Base-by-base conservation (phyloP, 2,797 vertebrate genomes). In the Crax fasciolata region DNA sequence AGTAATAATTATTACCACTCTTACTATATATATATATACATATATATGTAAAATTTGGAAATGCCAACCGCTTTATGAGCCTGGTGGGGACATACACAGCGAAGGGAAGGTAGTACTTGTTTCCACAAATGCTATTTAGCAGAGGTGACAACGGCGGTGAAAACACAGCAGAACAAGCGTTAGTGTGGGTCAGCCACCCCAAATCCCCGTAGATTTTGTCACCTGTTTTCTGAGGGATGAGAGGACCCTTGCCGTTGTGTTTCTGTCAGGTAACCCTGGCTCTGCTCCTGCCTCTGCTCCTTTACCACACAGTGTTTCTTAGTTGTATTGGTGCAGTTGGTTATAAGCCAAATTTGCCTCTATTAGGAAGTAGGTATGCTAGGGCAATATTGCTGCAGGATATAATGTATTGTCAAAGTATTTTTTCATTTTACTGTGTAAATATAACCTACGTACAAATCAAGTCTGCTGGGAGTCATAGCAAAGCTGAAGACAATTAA, bases 401-500 rank as follows among this genome's bases (percentile, higher is more conserved):
- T 82, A 52, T 24, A 67, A 63, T 46, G 11, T 61, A 13, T 83
- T 77, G 62, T 44, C 49, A 62, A 91, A 65, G n/a, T 39, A 1
- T 16, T 24, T 16, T 75, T 75, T 92, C 28, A n/a, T 85, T 93
- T 77, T 71, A 8, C 48, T 66, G 28, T 61, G 62, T 61, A 94
- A 83, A 77, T 75, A 61, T 81, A 83, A 61, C 30, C 35, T 70
- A 73, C 7, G 5, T 73, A 30, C 15, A 81, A 72, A 51, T 89
- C 68, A 79, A 82, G 27, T 54, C 59, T 89, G 4, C 16, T 70
- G 48, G 27, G 61, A 66, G 25, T 63, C 76, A 74, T 6, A 49
- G 27, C 27, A 89, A 85, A 84, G 49, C 43, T 75, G 78, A 59
- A 84, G 87, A 89, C 39, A 85, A 16, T 68, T 68, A 72, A 85